Conservation (phyloP, 2,797 vertebrate species). For the Sebastes cheni region DNA sequence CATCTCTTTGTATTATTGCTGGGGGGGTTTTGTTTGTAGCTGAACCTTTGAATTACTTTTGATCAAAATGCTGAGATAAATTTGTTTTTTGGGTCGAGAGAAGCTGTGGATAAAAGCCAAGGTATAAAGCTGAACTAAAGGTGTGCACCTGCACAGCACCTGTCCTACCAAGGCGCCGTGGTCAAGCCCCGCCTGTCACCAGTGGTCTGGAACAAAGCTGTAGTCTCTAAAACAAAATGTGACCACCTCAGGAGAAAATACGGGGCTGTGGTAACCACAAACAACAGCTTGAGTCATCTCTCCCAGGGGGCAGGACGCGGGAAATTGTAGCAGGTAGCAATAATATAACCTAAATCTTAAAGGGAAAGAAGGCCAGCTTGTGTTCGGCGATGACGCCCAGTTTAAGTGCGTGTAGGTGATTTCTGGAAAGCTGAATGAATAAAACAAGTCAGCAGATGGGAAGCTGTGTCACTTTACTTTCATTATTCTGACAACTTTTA, state of each 20-base stretch:
- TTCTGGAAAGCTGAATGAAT: constrained; percentile 22
- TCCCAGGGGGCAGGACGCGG: constrained; percentile 39
- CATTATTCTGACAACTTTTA: constrained; percentile 58
- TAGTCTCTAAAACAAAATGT: constrained; percentile 54
- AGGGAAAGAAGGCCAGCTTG: constrained; percentile 51
- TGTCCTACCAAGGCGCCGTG: constrained; percentile 33
- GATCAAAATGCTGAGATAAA: constrained; percentile 30
- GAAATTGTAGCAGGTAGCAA: constrained; percentile 48
- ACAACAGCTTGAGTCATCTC: constrained; percentile 65
- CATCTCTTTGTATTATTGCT: constrained; percentile 24
- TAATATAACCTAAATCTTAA: constrained; percentile 59
- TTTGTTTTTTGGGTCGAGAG: background rate
- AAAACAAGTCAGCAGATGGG: constrained; percentile 57
- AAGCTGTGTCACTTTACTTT: constrained; percentile 57
- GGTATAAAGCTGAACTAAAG: constrained; percentile 44
- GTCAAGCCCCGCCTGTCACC: constrained; percentile 53
- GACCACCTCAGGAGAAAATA: constrained; percentile 72
- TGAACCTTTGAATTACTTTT: constrained; percentile 32
- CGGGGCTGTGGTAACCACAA: constrained; percentile 36
- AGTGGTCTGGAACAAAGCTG: constrained; percentile 66
- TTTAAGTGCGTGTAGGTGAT: constrained; percentile 4
- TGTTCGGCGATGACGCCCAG: constrained; percentile 5
- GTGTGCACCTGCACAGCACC: constrained; percentile 69
- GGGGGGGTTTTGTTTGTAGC: constrained; percentile 32
- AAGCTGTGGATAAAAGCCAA: constrained; percentile 42